Conservation (phyloP, 2,113 vertebrate species). For the Calidris pygmaea region DNA sequence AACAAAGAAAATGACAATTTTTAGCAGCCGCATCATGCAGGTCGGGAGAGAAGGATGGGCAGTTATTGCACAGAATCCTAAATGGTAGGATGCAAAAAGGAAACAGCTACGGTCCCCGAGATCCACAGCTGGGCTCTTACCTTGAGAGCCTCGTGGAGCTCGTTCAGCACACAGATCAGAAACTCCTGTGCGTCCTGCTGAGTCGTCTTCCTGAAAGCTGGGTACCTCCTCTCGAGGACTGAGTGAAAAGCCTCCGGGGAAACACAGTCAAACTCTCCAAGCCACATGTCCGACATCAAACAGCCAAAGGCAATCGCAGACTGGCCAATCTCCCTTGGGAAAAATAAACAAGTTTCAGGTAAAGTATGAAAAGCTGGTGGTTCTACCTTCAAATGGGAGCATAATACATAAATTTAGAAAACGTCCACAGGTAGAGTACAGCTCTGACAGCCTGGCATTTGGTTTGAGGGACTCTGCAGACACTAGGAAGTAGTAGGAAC, state of each 20-base stretch:
- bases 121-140: conserved; percentile 41
- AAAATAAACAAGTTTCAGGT: background rate
- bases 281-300: conserved; percentile 83
- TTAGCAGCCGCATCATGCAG: background rate
- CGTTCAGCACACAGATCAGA: conserved; percentile 82
- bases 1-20: background rate
- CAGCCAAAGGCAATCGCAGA: conserved; percentile 74
- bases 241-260: conserved; percentile 73
- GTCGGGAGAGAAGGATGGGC: background rate
- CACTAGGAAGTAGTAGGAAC: background rate
- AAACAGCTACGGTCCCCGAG: background rate
- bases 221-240: conserved; percentile 70
- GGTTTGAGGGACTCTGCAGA: background rate
- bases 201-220: conserved; percentile 73
- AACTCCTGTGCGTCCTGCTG: conserved; percentile 89
- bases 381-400: background rate
- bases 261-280: conserved; percentile 70
- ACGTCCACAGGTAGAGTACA: accelerated
- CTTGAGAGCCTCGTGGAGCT: conserved; percentile 82
- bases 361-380: background rate
- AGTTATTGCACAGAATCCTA: background rate
- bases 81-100: background rate
- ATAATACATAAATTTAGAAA: background rate
- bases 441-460: background rate
- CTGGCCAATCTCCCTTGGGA: conserved; percentile 54